Conservation (phyloP, 2,797 vertebrate species). For the Pogonophryne albipinna region DNA sequence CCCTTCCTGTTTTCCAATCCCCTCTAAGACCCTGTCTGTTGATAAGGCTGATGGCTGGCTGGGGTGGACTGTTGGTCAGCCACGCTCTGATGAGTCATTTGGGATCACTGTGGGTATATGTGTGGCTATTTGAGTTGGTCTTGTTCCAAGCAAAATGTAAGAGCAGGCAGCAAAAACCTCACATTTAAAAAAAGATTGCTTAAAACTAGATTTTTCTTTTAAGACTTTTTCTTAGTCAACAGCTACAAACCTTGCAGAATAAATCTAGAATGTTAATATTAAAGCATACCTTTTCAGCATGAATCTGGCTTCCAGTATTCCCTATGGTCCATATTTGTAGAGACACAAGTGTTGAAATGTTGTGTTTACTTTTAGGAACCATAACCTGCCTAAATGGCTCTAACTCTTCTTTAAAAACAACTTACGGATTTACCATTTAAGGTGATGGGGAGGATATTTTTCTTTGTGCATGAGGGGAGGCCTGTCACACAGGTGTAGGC, state of each 20-base stretch:
- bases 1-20: conserved; percentile 81
- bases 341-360: conserved; percentile 18
- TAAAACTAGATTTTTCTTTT: too few species aligned
- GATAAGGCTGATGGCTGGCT: conserved; percentile 69
- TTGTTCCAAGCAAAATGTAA: not conserved
- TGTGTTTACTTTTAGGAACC: conserved; percentile 17
- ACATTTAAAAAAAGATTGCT: not conserved
- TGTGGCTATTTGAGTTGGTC: conserved; percentile 27
- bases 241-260: not conserved
- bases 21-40: conserved; percentile 76
- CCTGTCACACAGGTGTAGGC: conserved; percentile 77
- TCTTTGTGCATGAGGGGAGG: conserved; percentile 48
- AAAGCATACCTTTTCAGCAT: conserved; percentile 4
- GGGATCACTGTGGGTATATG: conserved; percentile 48
- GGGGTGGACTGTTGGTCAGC: conserved; percentile 53
- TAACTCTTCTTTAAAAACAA: conserved; percentile 37
- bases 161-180: not conserved
- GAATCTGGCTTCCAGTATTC: not conserved
- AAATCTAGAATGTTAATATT: not conserved
- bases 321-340: conserved; percentile 11
- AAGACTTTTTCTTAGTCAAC: not conserved
- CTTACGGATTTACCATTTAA: conserved; percentile 41
- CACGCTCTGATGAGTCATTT: conserved; percentile 63
- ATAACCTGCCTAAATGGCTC: conserved; percentile 7
- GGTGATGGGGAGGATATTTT: conserved; percentile 60